These are phyloP conservation scores for Drosophila borborema DNA, from an alignment of 2,888 invertebrate genomes.

Conservation along the genomic window DNA sequence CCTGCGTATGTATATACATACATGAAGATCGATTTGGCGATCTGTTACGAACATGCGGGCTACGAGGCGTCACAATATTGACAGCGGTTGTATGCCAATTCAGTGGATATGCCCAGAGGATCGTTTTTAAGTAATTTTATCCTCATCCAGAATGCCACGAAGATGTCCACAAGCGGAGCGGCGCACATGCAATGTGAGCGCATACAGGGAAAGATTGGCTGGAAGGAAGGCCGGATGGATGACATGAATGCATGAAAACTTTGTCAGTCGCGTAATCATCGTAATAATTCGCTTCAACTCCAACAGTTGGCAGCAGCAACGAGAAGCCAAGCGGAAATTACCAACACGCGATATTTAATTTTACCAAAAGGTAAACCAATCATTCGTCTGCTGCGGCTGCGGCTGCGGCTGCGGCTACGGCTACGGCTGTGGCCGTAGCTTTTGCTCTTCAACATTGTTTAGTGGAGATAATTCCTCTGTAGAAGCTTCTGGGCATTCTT, in stretches of 20 bases:
- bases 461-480: constrained; percentile 23
- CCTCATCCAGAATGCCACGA: constrained; percentile 79
- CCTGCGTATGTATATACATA: constrained; percentile 6
- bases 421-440: constrained; percentile 11
- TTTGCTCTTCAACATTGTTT: constrained; percentile 25
- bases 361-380: constrained; percentile 78
- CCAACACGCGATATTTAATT: constrained; percentile 83
- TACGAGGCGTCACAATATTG: constrained; percentile 78
- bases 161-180: constrained; percentile 68
- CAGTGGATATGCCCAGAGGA: constrained; percentile 73
- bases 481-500: constrained; percentile 37
- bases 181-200: constrained; percentile 63
- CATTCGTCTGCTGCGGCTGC: constrained; percentile 62
- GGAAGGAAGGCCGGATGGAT: constrained; percentile 70
- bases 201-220: constrained; percentile 52
- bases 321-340: constrained; percentile 82
- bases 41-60: constrained; percentile 62
- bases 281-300: constrained; percentile 77
- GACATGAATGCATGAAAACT: constrained; percentile 76
- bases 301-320: constrained; percentile 72
- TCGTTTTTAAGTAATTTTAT: constrained; percentile 75
- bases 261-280: constrained; percentile 80
- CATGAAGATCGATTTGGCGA: constrained; percentile 38
- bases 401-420: constrained; percentile 13
- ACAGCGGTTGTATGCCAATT: constrained; percentile 73